Conservation (phyloP, 2,888 invertebrate genomes). For the Hyppa rectilinea region DNA sequence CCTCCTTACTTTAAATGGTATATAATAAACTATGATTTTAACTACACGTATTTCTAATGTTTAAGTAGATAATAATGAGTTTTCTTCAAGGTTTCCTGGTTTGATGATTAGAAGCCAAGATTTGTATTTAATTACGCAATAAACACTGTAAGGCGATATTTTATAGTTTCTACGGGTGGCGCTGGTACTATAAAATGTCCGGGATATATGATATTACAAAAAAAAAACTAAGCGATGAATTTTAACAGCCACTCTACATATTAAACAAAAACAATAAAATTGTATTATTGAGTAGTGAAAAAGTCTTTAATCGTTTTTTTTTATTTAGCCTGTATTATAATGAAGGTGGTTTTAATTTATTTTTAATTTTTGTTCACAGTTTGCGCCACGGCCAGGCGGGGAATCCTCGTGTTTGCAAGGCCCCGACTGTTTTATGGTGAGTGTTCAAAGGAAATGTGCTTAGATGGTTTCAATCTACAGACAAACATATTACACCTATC, state of each 20-base stretch:
- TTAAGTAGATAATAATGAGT: background rate
- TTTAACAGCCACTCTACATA: slow-evolving; percentile 39
- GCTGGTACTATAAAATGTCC: slow-evolving; percentile 36
- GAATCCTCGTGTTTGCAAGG: slow-evolving; percentile 93
- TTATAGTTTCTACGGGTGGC: slow-evolving; percentile 30
- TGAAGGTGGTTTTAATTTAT: slow-evolving; percentile 68
- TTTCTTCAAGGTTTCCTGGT: background rate
- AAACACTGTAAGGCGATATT: slow-evolving; percentile 51
- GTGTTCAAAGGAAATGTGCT: slow-evolving; percentile 72
- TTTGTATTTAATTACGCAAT: slow-evolving; percentile 24
- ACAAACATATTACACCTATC: slow-evolving; percentile 32
- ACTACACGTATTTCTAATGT: background rate
- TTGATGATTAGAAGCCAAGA: slow-evolving; percentile 10
- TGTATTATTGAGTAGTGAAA: slow-evolving; percentile 52
- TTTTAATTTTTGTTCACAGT: slow-evolving; percentile 90
- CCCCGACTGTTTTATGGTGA: slow-evolving; percentile 94
- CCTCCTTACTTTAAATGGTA: background rate
- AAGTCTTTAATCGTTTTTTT: slow-evolving; percentile 42
- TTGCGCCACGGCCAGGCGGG: slow-evolving; percentile 92
- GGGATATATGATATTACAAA: slow-evolving; percentile 30
- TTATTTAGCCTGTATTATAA: slow-evolving; percentile 41
- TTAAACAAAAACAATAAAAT: slow-evolving; percentile 45
- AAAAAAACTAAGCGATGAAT: slow-evolving; percentile 35
- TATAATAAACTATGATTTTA: slow-evolving; percentile 25
- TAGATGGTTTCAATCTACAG: slow-evolving; percentile 19